These are phyloP conservation scores for Montipora capricornis DNA, from an alignment of 64 coral and sea anemone species.

Conservation along the genomic window DNA sequence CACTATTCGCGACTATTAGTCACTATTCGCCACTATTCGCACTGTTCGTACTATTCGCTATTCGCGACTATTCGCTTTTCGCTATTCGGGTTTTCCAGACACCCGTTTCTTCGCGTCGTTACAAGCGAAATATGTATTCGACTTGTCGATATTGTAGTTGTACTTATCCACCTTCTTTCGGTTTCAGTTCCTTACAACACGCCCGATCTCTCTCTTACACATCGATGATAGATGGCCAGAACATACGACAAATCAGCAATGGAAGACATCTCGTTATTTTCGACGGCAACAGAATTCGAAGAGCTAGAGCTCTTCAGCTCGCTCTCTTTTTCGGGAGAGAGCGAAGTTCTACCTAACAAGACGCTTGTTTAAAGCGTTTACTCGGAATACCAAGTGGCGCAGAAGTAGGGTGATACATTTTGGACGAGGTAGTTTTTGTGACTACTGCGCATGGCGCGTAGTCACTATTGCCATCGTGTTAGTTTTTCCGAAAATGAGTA, in stretches of 20 bases:
- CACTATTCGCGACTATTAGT: too few species aligned
- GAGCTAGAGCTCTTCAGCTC: slow-evolving; percentile 82
- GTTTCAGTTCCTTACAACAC: slow-evolving; percentile 78
- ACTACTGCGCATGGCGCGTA: too few species aligned
- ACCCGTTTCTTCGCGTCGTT: neutral
- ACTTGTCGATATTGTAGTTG: neutral
- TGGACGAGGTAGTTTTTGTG: too few species aligned
- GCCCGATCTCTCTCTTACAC: slow-evolving; percentile 39
- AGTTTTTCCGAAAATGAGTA: too few species aligned
- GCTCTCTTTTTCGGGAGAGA: slow-evolving; percentile 44
- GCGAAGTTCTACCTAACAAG: slow-evolving; percentile 37
- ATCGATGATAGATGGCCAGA: slow-evolving; percentile 81
- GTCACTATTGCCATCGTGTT: too few species aligned
- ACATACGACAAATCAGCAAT: slow-evolving; percentile 85
- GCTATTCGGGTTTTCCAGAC: too few species aligned
- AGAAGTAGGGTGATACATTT: too few species aligned
- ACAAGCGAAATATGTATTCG: neutral
- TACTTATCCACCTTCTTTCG: slow-evolving; percentile 15
- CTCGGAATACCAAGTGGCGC: too few species aligned
- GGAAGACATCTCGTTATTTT: slow-evolving; percentile 71
- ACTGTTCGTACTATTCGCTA: too few species aligned
- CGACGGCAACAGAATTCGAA: slow-evolving; percentile 59
- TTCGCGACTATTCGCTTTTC: too few species aligned
- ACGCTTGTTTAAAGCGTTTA: too few species aligned
- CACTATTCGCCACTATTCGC: too few species aligned